Percentiles rank a stretch among this genome's conserved stretches.
Evolutionary conservation across 2,888 invertebrate genomes (phyloP).

Genomic region (Scotopteryx bipunctaria): DNA sequence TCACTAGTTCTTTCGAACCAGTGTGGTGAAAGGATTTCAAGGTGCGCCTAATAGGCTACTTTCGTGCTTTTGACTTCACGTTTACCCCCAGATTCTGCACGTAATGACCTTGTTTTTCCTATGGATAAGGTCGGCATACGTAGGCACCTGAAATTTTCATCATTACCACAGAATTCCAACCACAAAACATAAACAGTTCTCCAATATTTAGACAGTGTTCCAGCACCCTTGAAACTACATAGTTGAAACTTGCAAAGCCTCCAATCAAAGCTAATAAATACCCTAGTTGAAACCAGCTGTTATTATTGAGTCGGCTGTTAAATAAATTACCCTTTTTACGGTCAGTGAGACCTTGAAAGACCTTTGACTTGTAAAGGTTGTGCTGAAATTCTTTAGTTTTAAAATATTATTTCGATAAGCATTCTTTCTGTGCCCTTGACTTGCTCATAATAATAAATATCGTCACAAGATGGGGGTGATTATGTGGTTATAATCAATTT

Average conservation of each 20-base stretch:
- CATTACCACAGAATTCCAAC: background rate
- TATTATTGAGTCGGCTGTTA: conserved; percentile 31
- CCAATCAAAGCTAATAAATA: conserved; percentile 32
- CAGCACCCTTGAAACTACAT: conserved; percentile 3
- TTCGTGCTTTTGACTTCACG: too few species aligned
- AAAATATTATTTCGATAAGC: background rate
- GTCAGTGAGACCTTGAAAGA: conserved; percentile 27
- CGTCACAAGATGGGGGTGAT: too few species aligned
- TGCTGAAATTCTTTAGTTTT: background rate
- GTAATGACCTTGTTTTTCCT: too few species aligned
- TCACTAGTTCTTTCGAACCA: too few species aligned
- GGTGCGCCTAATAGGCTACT: too few species aligned
- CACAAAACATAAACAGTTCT: conserved; percentile 4
- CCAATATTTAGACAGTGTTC: conserved; percentile 15
- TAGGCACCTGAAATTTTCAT: too few species aligned
- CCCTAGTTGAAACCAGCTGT: conserved; percentile 24
- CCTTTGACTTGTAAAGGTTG: conserved; percentile 21
- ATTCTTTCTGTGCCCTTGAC: background rate
- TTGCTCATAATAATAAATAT: too few species aligned
- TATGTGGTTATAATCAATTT: too few species aligned
- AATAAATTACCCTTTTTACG: conserved; percentile 34
- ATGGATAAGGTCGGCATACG: too few species aligned
- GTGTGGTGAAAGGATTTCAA: too few species aligned
- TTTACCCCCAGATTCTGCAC: too few species aligned
- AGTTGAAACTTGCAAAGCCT: conserved; percentile 22